A percentile compares a stretch with the other conserved stretches of the same genome.
These are phyloP conservation scores for Albula goreensis DNA, from an alignment of 2,113 vertebrate species.

Conservation along the genomic window DNA sequence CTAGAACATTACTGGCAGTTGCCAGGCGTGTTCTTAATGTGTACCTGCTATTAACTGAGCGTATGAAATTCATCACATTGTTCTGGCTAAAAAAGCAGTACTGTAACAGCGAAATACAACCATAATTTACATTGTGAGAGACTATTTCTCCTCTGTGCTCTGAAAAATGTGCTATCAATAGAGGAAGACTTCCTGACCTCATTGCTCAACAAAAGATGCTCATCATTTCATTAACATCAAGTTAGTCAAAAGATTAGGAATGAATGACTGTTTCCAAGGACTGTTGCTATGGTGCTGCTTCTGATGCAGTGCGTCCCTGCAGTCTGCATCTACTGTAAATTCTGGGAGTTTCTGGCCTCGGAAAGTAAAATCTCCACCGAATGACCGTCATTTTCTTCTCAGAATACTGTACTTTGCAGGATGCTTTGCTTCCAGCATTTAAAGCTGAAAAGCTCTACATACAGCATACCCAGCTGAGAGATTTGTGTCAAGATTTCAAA, in stretches of 20 bases:
- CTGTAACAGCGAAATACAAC: background rate
- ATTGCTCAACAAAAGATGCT: background rate
- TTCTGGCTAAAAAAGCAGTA: background rate
- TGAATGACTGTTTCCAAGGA: slow-evolving; percentile 27
- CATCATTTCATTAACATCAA: slow-evolving; percentile 9
- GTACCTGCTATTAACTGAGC: background rate
- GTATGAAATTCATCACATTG: background rate
- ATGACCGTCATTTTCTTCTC: background rate
- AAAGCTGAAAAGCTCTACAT: too few relatives aligned
- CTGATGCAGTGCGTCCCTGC: slow-evolving; percentile 13
- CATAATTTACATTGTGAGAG: background rate
- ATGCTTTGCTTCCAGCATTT: too few relatives aligned
- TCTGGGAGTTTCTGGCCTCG: slow-evolving; percentile 8
- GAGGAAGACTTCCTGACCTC: background rate
- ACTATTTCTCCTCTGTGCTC: background rate
- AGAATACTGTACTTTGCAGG: background rate
- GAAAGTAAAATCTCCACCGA: slow-evolving; percentile 7
- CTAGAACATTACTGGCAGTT: background rate
- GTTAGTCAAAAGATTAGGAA: slow-evolving; percentile 14
- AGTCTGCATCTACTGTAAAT: background rate
- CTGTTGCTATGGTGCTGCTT: slow-evolving; percentile 23
- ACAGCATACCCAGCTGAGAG: too few relatives aligned
- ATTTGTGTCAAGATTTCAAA: too few relatives aligned
- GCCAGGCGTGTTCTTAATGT: background rate
- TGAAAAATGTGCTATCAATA: background rate